Evolutionary conservation across 2,113 vertebrate species (phyloP), one percentile per base, ranked within the genome.

Genomic region (Archilochus colubris): DNA sequence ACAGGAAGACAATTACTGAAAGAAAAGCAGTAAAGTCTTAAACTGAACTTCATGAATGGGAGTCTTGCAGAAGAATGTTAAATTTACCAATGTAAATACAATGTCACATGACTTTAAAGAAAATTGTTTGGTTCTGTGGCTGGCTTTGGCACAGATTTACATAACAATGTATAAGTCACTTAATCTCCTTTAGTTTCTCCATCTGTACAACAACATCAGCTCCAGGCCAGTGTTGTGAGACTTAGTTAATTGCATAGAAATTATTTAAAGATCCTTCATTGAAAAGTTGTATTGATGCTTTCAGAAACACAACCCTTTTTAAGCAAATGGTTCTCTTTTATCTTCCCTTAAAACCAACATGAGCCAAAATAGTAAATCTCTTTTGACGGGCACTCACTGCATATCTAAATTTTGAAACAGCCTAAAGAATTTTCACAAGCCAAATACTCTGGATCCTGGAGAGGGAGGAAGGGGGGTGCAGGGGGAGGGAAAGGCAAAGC

Each of bases 101-200:
- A 20, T 24, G 28, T 62, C 91, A 86, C 30, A 15, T 81, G 91
- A 74, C 79, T 91, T 58, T 36, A 89, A 95, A 93, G 85, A 82
- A 88, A 90, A 94, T 83, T 72, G 30, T 74, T 77, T 91, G 36
- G 43, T 92, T 91, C 63, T 81, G 28, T 91, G 51, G n/a, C 64
- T 91, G 75, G 12, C 7, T 93, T 25, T 80, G 63, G 59, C 87
- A 80, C 25, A 89, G 55, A 91, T 94, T 95, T 96, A 63, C 95
- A 93, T 91, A 70, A 91, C 63, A 94, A 94, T 91, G 27, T 67
- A 12, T 36, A 88, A 86, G 33, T 95, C 87, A 95, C 64, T 82
- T 89, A 96, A 94, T 91, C 87, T 85, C 33, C 81, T 91, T 94
- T 70, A 86, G 22, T 95, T 94, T 89, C 87, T 95, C 70, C 87